A percentile compares a stretch with the other conserved stretches of the same genome.
Conservation (phyloP, 2,888 invertebrate genomes). For the Zygogramma bicolorata region DNA sequence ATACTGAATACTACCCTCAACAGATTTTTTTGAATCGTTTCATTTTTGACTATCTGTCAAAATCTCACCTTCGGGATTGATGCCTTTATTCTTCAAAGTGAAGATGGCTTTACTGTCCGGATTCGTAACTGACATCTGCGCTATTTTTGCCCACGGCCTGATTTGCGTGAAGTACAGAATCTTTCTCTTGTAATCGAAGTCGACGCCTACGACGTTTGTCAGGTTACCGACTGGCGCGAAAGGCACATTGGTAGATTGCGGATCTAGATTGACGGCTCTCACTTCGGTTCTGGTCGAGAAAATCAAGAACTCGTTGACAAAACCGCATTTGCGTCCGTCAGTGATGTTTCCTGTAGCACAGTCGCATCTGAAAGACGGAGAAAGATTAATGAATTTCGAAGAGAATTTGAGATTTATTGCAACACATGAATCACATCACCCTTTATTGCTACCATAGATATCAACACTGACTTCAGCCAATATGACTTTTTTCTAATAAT, state of each 20-base stretch:
- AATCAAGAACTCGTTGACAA: conserved; percentile 89
- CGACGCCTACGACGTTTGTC: conserved; percentile 94
- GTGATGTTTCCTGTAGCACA: conserved; percentile 90
- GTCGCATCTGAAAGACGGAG: no score
- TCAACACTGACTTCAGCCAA: no score
- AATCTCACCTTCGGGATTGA: conserved; percentile 82
- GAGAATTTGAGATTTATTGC: no score
- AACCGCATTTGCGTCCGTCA: conserved; percentile 78
- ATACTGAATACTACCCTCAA: no score
- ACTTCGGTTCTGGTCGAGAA: conserved; percentile 96
- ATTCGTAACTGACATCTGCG: conserved; percentile 80
- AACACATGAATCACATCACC: no score
- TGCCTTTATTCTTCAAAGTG: conserved; percentile 81
- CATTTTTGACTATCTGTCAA: no score
- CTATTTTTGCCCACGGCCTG: conserved; percentile 90
- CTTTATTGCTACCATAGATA: no score
- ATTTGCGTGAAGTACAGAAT: conserved; percentile 94
- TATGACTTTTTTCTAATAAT: no score
- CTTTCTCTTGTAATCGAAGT: conserved; percentile 92
- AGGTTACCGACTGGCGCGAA: conserved; percentile 87
- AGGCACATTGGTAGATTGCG: conserved; percentile 83
- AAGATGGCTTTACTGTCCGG: conserved; percentile 75
- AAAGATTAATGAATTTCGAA: no score
- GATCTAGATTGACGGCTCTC: conserved; percentile 89
- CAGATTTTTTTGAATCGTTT: no score